Evolutionary conservation across 1,140 invertebrate species (phyloP), one percentile per base, ranked within the genome.

Genomic region (Hypothenemus hampei): DNA sequence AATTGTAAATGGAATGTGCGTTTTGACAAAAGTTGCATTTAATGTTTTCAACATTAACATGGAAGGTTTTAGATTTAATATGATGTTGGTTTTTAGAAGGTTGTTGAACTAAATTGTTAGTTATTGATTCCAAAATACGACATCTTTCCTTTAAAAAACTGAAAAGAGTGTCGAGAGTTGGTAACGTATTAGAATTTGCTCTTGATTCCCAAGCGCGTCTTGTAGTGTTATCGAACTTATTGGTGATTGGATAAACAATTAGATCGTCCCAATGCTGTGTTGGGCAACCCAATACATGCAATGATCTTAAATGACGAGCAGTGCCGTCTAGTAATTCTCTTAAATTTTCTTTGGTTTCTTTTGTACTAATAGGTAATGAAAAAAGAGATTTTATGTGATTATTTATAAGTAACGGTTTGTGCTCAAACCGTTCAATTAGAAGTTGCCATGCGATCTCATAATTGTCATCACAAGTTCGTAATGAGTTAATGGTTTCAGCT

Each of bases 391-490:
- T 56, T 4, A 59, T 23, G 23, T 62, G 49, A 29, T 50, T 62
- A 21, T 57, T 18, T 21, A 66, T 54, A n/a, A 66, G 33, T 36
- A 65, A 21, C 11, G 57, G 36, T 31, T 56, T 59, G 24, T 71
- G 67, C 36, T 71, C 60, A 46, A 64, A 73, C 36, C 62, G 41
- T 31, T 70, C 56, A 24, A 56, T 60, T 6, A 73, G 49, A 16
- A 67, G 50, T 4, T 65, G 35, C 63, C 65, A 69, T 4, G 69
- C 70, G 13, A 56, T 50, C 0, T 36, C 8, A 50, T 69, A 73
- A 62, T 69, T 72, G 6, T 39, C 36, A 13, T 56, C 53, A 0
- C 47, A 57, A 16, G 66, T 56, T 45, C 63, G 61, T 35, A 70
- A 55, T 3, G 54, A 61, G 54, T 65, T 33, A 6, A 72, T 63